Conservation (phyloP, 2,888 invertebrate species). For the Antheraea assamensis region DNA sequence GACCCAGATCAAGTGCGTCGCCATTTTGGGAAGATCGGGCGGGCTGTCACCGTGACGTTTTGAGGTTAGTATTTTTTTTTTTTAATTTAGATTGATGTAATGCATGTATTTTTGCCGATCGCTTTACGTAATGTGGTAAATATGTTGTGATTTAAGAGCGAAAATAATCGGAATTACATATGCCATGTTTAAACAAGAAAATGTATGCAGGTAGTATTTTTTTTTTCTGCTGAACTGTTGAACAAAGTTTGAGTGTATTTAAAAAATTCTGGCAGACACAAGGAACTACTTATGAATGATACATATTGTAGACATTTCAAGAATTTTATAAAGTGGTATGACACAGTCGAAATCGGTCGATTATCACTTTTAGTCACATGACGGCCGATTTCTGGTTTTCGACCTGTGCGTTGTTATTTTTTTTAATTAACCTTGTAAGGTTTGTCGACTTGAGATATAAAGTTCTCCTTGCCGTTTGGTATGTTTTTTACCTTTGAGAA, state of each 20-base stretch:
- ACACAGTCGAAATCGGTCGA: neutral
- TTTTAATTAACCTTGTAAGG: constrained; percentile 18
- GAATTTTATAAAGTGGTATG: neutral
- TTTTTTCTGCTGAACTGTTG: too few relatives aligned
- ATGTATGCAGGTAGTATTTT: too few relatives aligned
- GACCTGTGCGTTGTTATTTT: neutral
- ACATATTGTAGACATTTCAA: neutral
- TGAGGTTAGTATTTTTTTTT: constrained; percentile 43
- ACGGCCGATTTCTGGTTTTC: constrained; percentile 1
- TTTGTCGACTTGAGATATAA: constrained; percentile 22
- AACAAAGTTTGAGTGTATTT: too few relatives aligned
- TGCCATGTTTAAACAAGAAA: too few relatives aligned
- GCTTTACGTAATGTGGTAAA: neutral
- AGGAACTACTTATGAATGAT: neutral
- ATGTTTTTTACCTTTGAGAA: neutral
- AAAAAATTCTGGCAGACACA: neutral
- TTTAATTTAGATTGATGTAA: neutral
- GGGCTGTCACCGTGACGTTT: constrained; percentile 59
- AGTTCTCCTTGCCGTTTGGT: constrained; percentile 15
- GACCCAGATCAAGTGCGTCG: constrained; percentile 59
- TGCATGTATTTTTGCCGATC: neutral
- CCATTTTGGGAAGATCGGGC: constrained; percentile 58
- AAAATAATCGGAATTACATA: neutral
- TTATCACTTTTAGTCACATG: neutral
- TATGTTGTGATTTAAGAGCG: neutral